Base-by-base conservation (phyloP, 2,797 vertebrate species). In the Sebastes aleutianus region DNA sequence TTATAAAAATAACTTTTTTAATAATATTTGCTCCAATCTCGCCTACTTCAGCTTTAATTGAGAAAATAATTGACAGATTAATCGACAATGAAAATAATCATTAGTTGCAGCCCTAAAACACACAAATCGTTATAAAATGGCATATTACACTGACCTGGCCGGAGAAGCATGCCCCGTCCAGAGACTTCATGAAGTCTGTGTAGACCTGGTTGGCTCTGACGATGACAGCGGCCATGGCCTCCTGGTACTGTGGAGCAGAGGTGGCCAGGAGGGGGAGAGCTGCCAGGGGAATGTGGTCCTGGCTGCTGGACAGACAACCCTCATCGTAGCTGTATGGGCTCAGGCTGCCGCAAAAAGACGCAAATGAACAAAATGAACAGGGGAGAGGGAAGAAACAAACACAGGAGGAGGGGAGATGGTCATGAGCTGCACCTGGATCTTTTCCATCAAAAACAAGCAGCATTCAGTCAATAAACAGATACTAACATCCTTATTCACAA, bases 271-370 rank as follows among this genome's bases (percentile, higher is more conserved):
- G 96, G 39, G 98, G 98, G 85, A 99, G 94, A 56, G 98, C 98
- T 22, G 98, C 98, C 94, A 99, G 94, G 0, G 98, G 98, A 85
- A 99, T 96, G 89, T 99, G 98, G 93, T 99, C 98, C 95, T 98
- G 97, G 73, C 97, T 99, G 92, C 94, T 98, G 93, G 96, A 97
- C 80, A 98, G 95, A 76, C 97, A 98, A 76, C 96, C 95, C 90
- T 98, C 97, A 8, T 99, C 98, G 0, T 98, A 98, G 93, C 97
- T 97, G 93, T 97, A 99, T 24, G 98, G 98, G 87, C 97, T 99
- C 87, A 99, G 94, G 92, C 98, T 99, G 87, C 18, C 29, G 1
- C 9, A 59, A 59, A 53, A 76, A 70, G 10, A 74, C 4, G 70
- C 14, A 72, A 56, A 64, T 3, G 2, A 7, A 77, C 6, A 53